Evolutionary conservation across 2,797 vertebrate species (phyloP).

Genomic region (Pseudochirops corinnae): DNA sequence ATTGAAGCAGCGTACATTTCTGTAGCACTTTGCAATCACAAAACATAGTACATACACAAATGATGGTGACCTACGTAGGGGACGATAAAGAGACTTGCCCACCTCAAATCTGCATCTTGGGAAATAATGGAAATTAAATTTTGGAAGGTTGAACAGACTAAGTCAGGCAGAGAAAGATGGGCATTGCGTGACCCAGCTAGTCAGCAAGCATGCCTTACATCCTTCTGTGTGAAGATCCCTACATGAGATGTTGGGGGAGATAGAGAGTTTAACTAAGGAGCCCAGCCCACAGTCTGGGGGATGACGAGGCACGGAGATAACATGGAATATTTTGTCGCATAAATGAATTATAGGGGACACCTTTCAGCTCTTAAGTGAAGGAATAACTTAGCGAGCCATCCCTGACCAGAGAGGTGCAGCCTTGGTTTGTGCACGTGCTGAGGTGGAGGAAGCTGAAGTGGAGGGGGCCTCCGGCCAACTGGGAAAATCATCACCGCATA

Average conservation of each 20-base stretch:
- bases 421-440: neutral
- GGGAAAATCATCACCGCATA: neutral
- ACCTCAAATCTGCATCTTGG: neutral
- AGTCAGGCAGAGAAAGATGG: neutral
- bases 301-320: neutral
- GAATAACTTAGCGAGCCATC: neutral
- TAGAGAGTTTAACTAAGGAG: neutral
- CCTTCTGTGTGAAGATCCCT: neutral
- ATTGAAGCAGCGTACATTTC: neutral
- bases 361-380: neutral
- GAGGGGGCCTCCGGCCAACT: neutral
- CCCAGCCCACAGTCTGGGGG: neutral
- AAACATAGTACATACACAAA: neutral
- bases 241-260: neutral
- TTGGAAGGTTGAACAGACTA: neutral
- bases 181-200: neutral
- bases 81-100: neutral
- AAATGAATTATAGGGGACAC: neutral
- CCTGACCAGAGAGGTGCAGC: neutral
- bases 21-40: neutral
- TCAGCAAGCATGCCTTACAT: neutral
- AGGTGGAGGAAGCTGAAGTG: neutral
- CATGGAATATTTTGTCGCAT: neutral
- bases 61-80: neutral
- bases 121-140: neutral